phyloP scores from a whole-genome alignment of 2,113 vertebrate genomes.

The Prietella phreatophila region DNA sequence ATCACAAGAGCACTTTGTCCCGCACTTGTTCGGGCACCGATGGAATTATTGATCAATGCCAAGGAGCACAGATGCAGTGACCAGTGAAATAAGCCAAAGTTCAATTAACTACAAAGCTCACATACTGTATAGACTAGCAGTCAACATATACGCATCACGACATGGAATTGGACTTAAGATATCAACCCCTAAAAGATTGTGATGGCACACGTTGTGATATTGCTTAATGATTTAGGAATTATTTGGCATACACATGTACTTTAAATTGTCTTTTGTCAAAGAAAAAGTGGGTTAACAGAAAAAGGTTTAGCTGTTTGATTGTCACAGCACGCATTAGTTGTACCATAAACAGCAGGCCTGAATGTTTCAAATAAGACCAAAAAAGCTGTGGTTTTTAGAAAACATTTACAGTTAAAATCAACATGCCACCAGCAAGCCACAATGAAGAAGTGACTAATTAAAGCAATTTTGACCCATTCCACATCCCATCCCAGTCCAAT shows the following conservation, averaged over 20 bases:
- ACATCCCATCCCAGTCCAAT: background rate
- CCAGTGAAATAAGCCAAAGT: conserved; percentile 5
- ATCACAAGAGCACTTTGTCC: conserved; percentile 54
- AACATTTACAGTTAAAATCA: background rate
- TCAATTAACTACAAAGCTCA: conserved; percentile 31
- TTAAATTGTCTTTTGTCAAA: background rate
- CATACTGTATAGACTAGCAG: conserved; percentile 3
- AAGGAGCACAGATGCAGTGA: conserved; percentile 29
- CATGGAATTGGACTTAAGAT: background rate
- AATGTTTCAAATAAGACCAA: background rate
- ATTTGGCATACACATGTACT: background rate
- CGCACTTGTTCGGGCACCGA: conserved; percentile 42
- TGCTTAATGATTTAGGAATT: background rate
- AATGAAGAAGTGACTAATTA: background rate
- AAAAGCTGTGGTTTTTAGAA: background rate
- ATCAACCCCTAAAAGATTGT: background rate
- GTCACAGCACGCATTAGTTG: background rate
- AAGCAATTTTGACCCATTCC: background rate
- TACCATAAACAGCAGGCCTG: background rate
- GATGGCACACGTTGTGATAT: background rate
- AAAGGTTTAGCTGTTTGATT: background rate
- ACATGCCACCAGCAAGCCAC: background rate
- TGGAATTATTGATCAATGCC: conserved; percentile 45
- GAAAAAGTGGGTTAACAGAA: background rate
- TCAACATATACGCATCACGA: background rate